Evolutionary conservation across 2,113 vertebrate genomes (phyloP).

Genomic region (Phalacrocorax aristotelis): DNA sequence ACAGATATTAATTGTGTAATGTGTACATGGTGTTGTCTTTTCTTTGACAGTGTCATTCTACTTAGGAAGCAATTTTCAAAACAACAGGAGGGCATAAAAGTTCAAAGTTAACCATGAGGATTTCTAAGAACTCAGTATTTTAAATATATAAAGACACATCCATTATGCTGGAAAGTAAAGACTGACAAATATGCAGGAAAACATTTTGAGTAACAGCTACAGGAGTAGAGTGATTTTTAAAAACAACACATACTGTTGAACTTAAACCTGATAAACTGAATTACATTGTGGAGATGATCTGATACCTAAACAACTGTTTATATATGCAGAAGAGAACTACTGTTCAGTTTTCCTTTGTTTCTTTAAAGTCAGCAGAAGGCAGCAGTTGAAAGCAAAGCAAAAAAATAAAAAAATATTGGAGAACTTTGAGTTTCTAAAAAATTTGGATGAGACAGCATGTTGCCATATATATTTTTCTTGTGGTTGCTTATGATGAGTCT

Average conservation of each 20-base stretch:
- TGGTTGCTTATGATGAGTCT: not conserved
- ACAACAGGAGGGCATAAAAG: not conserved
- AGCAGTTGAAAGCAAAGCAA: not conserved
- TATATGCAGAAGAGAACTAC: not conserved
- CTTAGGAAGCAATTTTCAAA: slow-evolving; percentile 26
- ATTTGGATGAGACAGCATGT: not conserved
- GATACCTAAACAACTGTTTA: not conserved
- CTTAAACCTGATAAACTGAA: slow-evolving; percentile 17
- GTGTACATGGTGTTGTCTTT: slow-evolving; percentile 16
- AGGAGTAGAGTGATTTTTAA: not conserved
- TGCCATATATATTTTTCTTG: not conserved
- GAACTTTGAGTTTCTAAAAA: not conserved
- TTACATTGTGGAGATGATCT: not conserved
- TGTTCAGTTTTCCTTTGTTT: not conserved
- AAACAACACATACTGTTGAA: not conserved
- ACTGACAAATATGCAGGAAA: not conserved
- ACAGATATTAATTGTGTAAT: not conserved
- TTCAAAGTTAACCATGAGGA: slow-evolving; percentile 38
- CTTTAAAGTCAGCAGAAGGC: not conserved
- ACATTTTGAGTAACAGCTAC: slow-evolving; percentile 41
- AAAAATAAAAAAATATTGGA: not conserved
- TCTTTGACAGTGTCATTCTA: slow-evolving; percentile 20
- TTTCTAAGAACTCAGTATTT: not conserved
- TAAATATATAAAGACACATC: not conserved
- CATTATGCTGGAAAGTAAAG: slow-evolving; percentile 20